phyloP scores from a whole-genome alignment of 2,888 invertebrate genomes.

The Drymonia ruficornis region DNA sequence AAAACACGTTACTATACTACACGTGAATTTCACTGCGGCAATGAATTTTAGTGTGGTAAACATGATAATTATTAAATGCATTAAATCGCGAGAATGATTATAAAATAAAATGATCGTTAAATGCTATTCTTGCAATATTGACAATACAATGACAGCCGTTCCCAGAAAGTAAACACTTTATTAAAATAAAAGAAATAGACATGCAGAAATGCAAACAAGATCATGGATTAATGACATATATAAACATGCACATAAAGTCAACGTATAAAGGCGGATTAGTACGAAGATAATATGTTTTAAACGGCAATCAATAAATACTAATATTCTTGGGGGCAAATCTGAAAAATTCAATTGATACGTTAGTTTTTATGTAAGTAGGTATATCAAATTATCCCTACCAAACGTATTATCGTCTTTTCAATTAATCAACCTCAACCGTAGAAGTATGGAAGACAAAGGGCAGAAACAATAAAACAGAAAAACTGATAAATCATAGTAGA shows the following conservation, averaged over 20 bases:
- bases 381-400: slow-evolving; percentile 2
- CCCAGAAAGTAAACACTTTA: slow-evolving; percentile 31
- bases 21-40: slow-evolving; percentile 5
- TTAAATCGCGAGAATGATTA: slow-evolving; percentile 8
- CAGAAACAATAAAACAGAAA: slow-evolving; percentile 26
- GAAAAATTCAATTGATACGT: slow-evolving; percentile 54
- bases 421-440: neutral
- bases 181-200: slow-evolving; percentile 24
- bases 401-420: neutral
- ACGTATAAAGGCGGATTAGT: slow-evolving; percentile 27
- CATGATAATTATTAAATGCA: slow-evolving; percentile 9
- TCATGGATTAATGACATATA: slow-evolving; percentile 12
- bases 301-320: slow-evolving; percentile 68
- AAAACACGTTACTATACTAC: slow-evolving; percentile 37
- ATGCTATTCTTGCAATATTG: slow-evolving; percentile 9
- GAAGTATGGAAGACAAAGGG: slow-evolving; percentile 15
- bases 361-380: slow-evolving; percentile 9
- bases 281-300: slow-evolving; percentile 20
- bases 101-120: slow-evolving; percentile 12
- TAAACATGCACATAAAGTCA: slow-evolving; percentile 34
- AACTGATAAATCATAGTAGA: slow-evolving; percentile 19
- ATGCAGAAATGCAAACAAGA: slow-evolving; percentile 21
- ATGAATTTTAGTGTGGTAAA: slow-evolving; percentile 7
- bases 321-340: slow-evolving; percentile 83
- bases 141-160: slow-evolving; percentile 45